Evolutionary conservation across 2,888 invertebrate genomes (phyloP).

Genomic region (Heliothis peltigera): DNA sequence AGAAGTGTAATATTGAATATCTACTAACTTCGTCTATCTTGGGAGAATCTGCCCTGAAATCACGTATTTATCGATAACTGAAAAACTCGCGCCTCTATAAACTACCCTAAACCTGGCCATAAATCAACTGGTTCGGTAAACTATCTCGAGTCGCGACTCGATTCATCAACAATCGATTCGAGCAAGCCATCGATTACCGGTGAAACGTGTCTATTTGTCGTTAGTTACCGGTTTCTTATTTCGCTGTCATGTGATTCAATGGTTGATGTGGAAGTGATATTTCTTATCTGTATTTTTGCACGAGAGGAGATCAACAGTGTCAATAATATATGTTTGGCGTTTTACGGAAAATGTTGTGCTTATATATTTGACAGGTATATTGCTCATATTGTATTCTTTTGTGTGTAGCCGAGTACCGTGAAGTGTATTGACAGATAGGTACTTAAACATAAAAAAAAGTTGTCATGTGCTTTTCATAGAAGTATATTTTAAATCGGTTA

Average conservation of each 20-base stretch:
- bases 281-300: slow-evolving; percentile 39
- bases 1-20: slow-evolving; percentile 19
- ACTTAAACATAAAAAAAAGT: neutral
- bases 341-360: slow-evolving; percentile 2
- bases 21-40: slow-evolving; percentile 23
- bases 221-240: slow-evolving; percentile 54
- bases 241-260: slow-evolving; percentile 37
- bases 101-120: slow-evolving; percentile 56
- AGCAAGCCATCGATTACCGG: slow-evolving; percentile 48
- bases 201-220: slow-evolving; percentile 57
- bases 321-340: slow-evolving; percentile 13
- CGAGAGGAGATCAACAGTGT: slow-evolving; percentile 3
- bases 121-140: slow-evolving; percentile 62
- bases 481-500: too few relatives aligned
- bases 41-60: slow-evolving; percentile 34
- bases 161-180: slow-evolving; percentile 63
- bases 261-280: slow-evolving; percentile 16
- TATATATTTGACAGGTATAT: neutral
- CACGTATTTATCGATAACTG: slow-evolving; percentile 59
- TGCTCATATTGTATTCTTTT: neutral
- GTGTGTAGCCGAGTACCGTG: neutral
- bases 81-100: slow-evolving; percentile 60
- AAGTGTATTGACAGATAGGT: neutral
- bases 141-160: slow-evolving; percentile 61
- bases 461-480: neutral